Evolutionary conservation across 2,888 invertebrate genomes (phyloP).

Genomic region (Phortica magna): DNA sequence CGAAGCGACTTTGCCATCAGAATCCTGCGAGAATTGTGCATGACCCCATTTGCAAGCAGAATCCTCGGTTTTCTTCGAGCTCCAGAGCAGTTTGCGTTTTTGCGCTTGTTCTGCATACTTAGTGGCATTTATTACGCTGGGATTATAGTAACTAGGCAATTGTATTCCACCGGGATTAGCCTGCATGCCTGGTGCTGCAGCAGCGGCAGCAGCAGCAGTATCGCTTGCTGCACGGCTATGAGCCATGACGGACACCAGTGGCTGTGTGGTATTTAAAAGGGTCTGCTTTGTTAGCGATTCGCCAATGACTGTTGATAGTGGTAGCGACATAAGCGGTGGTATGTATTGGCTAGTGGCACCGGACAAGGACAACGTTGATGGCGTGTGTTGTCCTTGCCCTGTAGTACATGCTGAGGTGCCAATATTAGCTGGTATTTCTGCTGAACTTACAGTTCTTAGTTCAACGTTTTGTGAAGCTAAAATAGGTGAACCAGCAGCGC

Average conservation of each 20-base stretch:
- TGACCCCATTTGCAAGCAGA: slow-evolving; percentile 84
- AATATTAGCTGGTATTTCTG: slow-evolving; percentile 23
- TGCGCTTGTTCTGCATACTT: slow-evolving; percentile 94
- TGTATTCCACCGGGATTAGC: slow-evolving; percentile 50
- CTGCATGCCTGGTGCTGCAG: background rate
- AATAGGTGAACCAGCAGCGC: slow-evolving; percentile 35
- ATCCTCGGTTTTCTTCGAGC: slow-evolving; percentile 83
- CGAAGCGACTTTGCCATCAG: slow-evolving; percentile 93
- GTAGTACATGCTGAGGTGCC: slow-evolving; percentile 42
- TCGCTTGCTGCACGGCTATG: background rate
- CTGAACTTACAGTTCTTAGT: slow-evolving; percentile 27
- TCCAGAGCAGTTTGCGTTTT: slow-evolving; percentile 95
- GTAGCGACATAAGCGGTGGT: slow-evolving; percentile 63
- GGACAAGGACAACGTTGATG: slow-evolving; percentile 34
- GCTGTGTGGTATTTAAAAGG: background rate
- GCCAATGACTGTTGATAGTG: slow-evolving; percentile 58
- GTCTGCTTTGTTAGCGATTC: no score
- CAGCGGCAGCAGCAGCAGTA: background rate
- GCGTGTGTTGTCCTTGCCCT: slow-evolving; percentile 36
- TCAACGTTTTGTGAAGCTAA: background rate
- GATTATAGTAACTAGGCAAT: slow-evolving; percentile 86
- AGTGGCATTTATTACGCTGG: slow-evolving; percentile 85
- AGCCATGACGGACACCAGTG: background rate
- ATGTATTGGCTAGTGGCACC: slow-evolving; percentile 57
- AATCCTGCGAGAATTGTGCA: slow-evolving; percentile 92